Evolutionary conservation across 2,113 vertebrate genomes (phyloP).

Genomic region (Plecotus auritus): DNA sequence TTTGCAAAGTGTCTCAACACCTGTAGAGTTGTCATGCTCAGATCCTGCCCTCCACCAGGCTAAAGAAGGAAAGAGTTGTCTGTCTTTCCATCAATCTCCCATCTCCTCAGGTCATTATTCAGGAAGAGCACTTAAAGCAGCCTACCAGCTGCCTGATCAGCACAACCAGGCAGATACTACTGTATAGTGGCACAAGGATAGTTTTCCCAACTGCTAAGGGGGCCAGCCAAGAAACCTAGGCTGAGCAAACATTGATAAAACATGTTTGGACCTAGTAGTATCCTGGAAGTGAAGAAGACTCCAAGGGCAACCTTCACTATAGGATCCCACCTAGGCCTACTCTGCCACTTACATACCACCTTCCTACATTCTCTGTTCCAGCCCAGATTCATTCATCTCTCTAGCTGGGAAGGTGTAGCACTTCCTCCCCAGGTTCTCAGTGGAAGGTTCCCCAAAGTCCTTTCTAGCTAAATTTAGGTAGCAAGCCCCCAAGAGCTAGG

Average conservation of each 20-base stretch:
- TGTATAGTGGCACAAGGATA: not conserved
- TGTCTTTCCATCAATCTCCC: not conserved
- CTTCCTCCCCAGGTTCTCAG: not conserved
- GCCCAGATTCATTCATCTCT: constrained; percentile 8
- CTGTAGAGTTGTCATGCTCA: not conserved
- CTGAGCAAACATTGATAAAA: not conserved
- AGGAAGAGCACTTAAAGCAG: not conserved
- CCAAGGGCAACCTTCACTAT: not conserved
- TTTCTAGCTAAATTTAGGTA: constrained; percentile 14
- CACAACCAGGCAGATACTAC: not conserved
- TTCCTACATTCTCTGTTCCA: not conserved
- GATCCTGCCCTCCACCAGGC: not conserved
- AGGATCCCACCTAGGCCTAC: not conserved
- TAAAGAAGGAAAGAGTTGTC: not conserved
- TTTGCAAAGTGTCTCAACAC: not conserved
- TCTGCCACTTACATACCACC: not conserved
- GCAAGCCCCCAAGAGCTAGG: not conserved
- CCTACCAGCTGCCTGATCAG: not conserved
- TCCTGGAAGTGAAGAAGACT: not conserved
- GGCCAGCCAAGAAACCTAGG: not conserved
- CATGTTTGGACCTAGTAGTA: not conserved
- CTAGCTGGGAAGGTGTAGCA: not conserved
- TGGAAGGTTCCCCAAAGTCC: not conserved
- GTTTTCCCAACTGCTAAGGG: not conserved
- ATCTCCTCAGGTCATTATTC: not conserved